phyloP scores from a whole-genome alignment of 2,797 vertebrate genomes.

The Ara ararauna region DNA sequence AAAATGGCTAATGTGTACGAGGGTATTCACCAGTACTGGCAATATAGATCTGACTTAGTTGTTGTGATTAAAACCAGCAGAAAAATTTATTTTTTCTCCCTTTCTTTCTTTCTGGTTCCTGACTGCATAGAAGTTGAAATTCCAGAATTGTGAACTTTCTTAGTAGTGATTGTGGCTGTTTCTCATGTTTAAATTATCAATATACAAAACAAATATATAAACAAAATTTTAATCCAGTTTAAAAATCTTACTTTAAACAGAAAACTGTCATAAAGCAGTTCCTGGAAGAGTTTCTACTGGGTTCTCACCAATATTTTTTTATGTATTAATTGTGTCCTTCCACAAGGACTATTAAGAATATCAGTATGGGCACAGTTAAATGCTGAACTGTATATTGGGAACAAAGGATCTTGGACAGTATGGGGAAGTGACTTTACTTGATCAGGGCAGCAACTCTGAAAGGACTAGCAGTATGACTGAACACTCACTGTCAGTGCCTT shows the following conservation, averaged over 20 bases:
- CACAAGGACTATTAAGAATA: background rate
- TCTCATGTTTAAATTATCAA: background rate
- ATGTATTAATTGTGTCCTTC: background rate
- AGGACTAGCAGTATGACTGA: background rate
- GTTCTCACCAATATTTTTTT: background rate
- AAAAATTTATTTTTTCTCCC: background rate
- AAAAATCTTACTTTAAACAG: background rate
- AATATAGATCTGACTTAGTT: background rate
- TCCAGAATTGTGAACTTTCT: background rate
- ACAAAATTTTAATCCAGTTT: background rate
- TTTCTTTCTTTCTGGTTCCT: background rate
- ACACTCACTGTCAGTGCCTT: accelerated
- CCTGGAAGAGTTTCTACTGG: background rate
- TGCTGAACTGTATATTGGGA: background rate
- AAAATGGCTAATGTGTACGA: background rate
- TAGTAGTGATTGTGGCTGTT: background rate
- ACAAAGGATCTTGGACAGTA: background rate
- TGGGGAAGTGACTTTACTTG: background rate
- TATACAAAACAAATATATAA: background rate
- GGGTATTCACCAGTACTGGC: background rate
- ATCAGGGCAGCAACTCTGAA: background rate
- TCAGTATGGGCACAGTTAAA: background rate
- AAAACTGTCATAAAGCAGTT: background rate
- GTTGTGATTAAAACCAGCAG: background rate
- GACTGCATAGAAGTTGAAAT: background rate